Conservation (phyloP, 30 jellyfish, hydroid and myxozoan species). For the Aurelia coerulea region DNA sequence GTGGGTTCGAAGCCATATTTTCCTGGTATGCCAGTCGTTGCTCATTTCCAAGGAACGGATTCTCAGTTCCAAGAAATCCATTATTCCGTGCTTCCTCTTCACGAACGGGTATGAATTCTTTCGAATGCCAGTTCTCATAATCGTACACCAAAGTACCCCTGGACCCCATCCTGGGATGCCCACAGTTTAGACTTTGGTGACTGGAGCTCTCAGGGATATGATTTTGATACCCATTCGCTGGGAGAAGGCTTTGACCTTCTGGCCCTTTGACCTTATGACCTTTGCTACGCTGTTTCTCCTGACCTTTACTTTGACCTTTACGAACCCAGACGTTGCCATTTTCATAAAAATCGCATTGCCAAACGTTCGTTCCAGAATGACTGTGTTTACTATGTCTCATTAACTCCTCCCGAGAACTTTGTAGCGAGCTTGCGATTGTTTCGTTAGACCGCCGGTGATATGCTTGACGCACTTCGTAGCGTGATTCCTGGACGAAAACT, state of each 20-base stretch:
- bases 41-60: conserved; percentile 32
- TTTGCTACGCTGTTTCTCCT: background rate
- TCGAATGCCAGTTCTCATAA: conserved; percentile 25
- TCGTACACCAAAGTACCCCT: conserved; percentile 5
- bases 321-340: conserved; percentile 65
- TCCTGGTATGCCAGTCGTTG: conserved; percentile 33
- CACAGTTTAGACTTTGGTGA: conserved; percentile 1
- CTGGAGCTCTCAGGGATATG: conserved; percentile 6
- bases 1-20: conserved; percentile 52
- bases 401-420: conserved; percentile 67
- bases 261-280: conserved; percentile 9
- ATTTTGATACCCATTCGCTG: background rate
- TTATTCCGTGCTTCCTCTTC: conserved; percentile 21
- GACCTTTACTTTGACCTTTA: conserved; percentile 20
- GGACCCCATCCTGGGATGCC: conserved; percentile 24
- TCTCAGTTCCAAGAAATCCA: conserved; percentile 2
- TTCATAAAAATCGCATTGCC: conserved; percentile 76
- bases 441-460: conserved; percentile 78
- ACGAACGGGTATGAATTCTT: conserved; percentile 3
- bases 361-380: conserved; percentile 62
- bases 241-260: conserved; percentile 21
- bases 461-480: conserved; percentile 80
- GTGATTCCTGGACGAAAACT: conserved; percentile 60
- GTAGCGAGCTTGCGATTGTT: conserved; percentile 60
- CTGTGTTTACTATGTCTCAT: conserved; percentile 18